phyloP scores from a whole-genome alignment of 30 jellyfish, hydroid and myxozoan genomes.

The Nemopilema nomurai region DNA sequence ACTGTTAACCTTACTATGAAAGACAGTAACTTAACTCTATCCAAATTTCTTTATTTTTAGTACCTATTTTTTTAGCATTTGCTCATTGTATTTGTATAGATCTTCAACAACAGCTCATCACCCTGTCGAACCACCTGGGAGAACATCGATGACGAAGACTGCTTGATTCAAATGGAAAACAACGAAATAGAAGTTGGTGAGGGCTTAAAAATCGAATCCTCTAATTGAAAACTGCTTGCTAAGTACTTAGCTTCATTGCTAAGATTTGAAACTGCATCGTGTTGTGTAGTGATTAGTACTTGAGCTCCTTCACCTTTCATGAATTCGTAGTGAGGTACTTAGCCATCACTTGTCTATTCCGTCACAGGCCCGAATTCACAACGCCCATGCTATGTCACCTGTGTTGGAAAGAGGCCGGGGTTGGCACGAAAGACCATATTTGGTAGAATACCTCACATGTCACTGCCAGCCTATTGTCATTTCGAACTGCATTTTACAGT shows the following conservation, averaged over 20 bases:
- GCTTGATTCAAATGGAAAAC: conserved; percentile 43
- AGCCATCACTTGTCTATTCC: no score
- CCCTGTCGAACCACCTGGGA: conserved; percentile 23
- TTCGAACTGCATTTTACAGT: conserved; percentile 62
- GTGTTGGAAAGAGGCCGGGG: conserved; percentile 60
- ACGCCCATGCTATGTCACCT: conserved; percentile 31
- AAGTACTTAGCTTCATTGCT: background rate
- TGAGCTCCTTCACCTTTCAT: no score
- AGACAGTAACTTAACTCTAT: background rate
- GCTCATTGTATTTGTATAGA: background rate
- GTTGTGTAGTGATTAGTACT: no score
- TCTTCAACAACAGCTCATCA: conserved; percentile 35
- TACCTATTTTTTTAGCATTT: background rate
- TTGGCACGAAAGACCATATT: conserved; percentile 6
- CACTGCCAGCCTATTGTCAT: conserved; percentile 47
- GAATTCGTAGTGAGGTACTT: no score
- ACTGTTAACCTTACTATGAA: background rate
- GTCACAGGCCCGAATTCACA: conserved; percentile 34
- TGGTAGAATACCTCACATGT: conserved; percentile 38
- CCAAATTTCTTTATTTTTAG: background rate
- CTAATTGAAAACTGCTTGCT: background rate
- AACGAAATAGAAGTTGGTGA: conserved; percentile 44
- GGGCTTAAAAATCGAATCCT: no score
- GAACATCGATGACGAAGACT: conserved; percentile 30
- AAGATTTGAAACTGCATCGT: no score